These are phyloP conservation scores for Rutilus rutilus DNA, from an alignment of 2,113 vertebrate species.

Conservation along the genomic window DNA sequence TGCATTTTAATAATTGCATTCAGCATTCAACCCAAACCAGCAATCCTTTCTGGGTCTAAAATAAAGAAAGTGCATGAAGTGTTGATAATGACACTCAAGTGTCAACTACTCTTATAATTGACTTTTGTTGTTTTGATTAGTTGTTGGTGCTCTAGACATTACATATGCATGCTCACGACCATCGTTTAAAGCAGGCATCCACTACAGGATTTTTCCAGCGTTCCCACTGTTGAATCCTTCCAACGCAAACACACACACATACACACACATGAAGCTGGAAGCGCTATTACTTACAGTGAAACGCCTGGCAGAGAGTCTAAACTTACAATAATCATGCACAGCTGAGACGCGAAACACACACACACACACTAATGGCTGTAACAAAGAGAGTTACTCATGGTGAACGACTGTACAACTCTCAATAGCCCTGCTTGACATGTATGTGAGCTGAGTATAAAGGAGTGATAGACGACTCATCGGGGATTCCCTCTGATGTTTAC, in stretches of 20 bases:
- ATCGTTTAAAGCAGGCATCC: not conserved
- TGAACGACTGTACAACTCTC: conserved; percentile 9
- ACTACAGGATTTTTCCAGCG: conserved; percentile 21
- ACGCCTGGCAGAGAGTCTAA: conserved; percentile 18
- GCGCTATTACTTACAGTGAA: conserved; percentile 27
- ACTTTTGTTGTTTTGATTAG: not conserved
- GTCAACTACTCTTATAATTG: not conserved
- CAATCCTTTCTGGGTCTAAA: not conserved
- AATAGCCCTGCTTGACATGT: conserved; percentile 57
- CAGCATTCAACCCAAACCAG: not conserved
- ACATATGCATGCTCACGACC: not conserved
- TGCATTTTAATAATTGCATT: not conserved
- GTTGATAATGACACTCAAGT: not conserved
- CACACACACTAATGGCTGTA: conserved; percentile 8
- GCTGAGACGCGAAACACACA: conserved; percentile 21
- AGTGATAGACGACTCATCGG: conserved; percentile 29
- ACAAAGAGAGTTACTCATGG: conserved; percentile 44
- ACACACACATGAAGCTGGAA: conserved; percentile 16
- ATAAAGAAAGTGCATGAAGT: not conserved
- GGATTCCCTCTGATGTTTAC: conserved; percentile 49
- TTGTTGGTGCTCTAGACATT: not conserved
- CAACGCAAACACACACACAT: conserved; percentile 5
- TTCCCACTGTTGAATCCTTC: not conserved
- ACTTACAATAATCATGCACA: conserved; percentile 41
- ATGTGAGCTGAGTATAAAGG: conserved; percentile 1